Base-by-base conservation (phyloP, 2,797 vertebrate species). In the Aldrovandia affinis region DNA sequence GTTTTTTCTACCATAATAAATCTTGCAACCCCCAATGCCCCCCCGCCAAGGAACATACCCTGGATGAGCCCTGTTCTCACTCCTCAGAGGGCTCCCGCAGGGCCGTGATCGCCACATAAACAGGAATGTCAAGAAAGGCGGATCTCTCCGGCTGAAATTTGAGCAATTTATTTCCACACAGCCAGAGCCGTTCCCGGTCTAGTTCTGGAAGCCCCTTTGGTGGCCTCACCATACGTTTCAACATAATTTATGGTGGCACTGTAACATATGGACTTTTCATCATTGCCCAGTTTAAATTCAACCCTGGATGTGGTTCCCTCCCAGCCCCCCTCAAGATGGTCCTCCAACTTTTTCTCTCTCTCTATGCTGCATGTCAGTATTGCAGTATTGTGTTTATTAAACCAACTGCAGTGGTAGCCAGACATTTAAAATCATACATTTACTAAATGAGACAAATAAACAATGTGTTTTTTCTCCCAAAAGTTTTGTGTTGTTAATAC, bases 251-350 rank as follows among this genome's bases (percentile, higher is more conserved):
- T 98, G 96, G 96, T 95, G 94, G 94, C 95, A 95, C 88, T 86
- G 93, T 95, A 97, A 96, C 97, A 97, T 97, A 97, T 94, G 96
- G 97, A 97, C 97, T 97, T 97, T 97, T 97, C 96, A 97, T 99
- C 96, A 97, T 95, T 97, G 97, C 97, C 95, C 95, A 88, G 95
- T 94, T 90, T 93, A 95, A 96, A 96, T 93, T 95, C 96, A 96
- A 93, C 92, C 91, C 94, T 95, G 95, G 93, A 89, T 92, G 70
- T 92, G 89, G 83, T 73, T 57, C 36, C 68, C 65, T 15, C 61
- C 47, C 82, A n/a, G n/a, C 30, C 22, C 52, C 83, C 68, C 65
- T 65, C 15, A 75, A 59, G 47, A 6, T 59, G 22, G 61, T 65
- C 47, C 61, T 61, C 70, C 84, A 80, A 55, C 50, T 78, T 70